Evolutionary conservation across 2,888 invertebrate genomes (phyloP).

Genomic region (Chrysolina oricalcia): DNA sequence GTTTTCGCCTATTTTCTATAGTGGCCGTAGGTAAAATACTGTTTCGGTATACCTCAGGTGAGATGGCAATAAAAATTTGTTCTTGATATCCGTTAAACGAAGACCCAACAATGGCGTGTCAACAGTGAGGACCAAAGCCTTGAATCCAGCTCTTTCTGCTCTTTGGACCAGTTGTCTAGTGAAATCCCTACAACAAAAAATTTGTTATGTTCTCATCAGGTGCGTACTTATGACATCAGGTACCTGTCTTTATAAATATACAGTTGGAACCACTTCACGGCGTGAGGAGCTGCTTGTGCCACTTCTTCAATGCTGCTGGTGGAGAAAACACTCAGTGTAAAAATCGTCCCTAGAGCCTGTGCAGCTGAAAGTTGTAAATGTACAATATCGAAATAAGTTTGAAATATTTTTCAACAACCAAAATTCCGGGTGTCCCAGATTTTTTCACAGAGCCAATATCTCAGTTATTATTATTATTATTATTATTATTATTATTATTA

Average conservation of each 20-base stretch:
- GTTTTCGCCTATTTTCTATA: no score
- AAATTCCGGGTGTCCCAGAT: no score
- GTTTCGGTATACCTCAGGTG: slow-evolving; percentile 79
- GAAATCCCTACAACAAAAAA: slow-evolving; percentile 74
- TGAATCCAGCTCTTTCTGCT: slow-evolving; percentile 89
- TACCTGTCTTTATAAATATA: slow-evolving; percentile 91
- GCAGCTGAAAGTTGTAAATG: slow-evolving; percentile 78
- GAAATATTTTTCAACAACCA: no score
- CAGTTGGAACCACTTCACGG: slow-evolving; percentile 92
- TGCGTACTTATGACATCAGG: no score
- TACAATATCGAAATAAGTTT: background rate
- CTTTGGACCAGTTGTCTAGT: slow-evolving; percentile 82
- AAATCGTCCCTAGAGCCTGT: slow-evolving; percentile 83
- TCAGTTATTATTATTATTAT: no score
- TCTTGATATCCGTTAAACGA: slow-evolving; percentile 86
- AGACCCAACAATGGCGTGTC: slow-evolving; percentile 92
- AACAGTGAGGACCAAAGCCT: slow-evolving; percentile 90
- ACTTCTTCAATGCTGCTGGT: slow-evolving; percentile 93
- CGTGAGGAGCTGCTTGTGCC: slow-evolving; percentile 82
- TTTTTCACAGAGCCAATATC: no score
- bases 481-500: no score
- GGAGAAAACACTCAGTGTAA: slow-evolving; percentile 88
- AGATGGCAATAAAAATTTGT: slow-evolving; percentile 86
- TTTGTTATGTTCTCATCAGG: background rate
- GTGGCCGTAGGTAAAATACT: no score